These are phyloP conservation scores for Lacanobia oleracea DNA, from an alignment of 2,888 invertebrate species.

Conservation along the genomic window DNA sequence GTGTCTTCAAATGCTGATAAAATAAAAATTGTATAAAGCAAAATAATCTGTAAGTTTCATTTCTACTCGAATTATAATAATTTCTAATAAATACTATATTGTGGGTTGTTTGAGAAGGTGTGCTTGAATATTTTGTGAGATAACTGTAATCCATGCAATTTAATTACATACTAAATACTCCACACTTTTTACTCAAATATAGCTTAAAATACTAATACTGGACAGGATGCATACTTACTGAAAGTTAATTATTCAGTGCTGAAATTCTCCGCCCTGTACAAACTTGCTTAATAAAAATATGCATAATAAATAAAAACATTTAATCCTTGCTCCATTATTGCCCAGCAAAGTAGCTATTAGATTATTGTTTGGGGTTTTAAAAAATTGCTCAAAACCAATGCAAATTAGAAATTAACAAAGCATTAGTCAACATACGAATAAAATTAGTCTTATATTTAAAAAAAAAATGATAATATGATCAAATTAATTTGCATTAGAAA, in stretches of 20 bases:
- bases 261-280: neutral
- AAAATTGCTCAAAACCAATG: slow-evolving; percentile 2
- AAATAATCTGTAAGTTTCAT: slow-evolving; percentile 49
- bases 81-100: slow-evolving; percentile 22
- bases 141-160: slow-evolving; percentile 19
- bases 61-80: slow-evolving; percentile 24
- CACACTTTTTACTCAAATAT: neutral
- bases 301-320: slow-evolving; percentile 18
- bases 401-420: neutral
- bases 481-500: slow-evolving; percentile 15
- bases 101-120: slow-evolving; percentile 21
- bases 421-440: neutral
- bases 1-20: slow-evolving; percentile 30
- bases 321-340: neutral
- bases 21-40: slow-evolving; percentile 44
- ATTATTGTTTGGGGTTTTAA: neutral
- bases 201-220: neutral
- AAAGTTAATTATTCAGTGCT: neutral
- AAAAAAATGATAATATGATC: neutral
- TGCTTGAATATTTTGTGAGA: slow-evolving; percentile 19
- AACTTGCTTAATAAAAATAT: neutral
- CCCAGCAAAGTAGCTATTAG: neutral
- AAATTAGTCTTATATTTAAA: slow-evolving; percentile 3
- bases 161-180: slow-evolving; percentile 41
- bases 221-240: neutral